Evolutionary conservation across 2,113 vertebrate genomes (phyloP), one percentile per base, ranked within the genome.

Genomic region (Carettochelys insculpta): DNA sequence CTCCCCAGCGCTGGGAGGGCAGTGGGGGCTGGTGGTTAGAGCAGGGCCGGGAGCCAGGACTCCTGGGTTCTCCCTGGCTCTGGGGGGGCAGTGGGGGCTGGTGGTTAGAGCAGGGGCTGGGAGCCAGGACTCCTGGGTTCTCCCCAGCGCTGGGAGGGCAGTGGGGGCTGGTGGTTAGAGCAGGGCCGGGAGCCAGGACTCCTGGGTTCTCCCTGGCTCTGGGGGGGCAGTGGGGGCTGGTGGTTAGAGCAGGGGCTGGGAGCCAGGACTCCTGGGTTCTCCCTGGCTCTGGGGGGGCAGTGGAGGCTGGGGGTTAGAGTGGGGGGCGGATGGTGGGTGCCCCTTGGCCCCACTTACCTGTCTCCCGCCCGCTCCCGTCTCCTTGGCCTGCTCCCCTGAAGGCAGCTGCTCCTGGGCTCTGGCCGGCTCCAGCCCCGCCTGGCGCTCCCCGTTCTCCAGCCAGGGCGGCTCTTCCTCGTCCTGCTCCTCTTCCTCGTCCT

Each of bases 401-500:
- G 5, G 68, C 68, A 8, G 38, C 16, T 65, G 45, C 43, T 96
- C 91, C 87, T 20, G 92, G 48, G 8, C 89, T 86, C 92, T 85
- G 17, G 47, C 82, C 7, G 71, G 68, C 87, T 54, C 48, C 41
- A 20, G 8, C 43, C 8, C 34, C 8, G 17, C 17, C 43, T 29
- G 43, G 22, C 43, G 41, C 41, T 27, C 43, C 73, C 73, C 73
- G 6, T 9, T 45, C 25, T 47, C 73, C 73, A 45, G 85, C 71
- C 85, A 83, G 81, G 89, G 52, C 56, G 90, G 65, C 52, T 83
- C 90, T 17, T 91, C 90, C 12, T 87, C 90, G 2, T 91, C 77
- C 2, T 97, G 96, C 1, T 97, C 97, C 83, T 97, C 97, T 54
- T 96, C 96, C 4, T 97, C 97, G 76, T 97, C 97, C 82, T 97